Evolutionary conservation across 1,140 invertebrate genomes (phyloP), one percentile per base, ranked within the genome.

Genomic region (Drosophila eugracilis): DNA sequence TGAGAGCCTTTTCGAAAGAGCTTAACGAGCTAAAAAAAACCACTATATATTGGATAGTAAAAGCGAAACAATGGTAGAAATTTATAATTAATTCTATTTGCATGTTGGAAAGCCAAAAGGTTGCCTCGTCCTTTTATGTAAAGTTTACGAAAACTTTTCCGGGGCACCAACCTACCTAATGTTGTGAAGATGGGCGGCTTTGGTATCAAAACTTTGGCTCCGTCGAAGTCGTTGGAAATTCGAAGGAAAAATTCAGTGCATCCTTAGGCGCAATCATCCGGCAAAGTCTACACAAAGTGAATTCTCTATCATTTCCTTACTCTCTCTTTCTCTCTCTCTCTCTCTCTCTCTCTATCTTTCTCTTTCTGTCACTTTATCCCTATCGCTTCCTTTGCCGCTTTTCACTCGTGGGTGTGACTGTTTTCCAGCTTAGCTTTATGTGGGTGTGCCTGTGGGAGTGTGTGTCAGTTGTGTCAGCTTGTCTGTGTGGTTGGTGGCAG

Each of bases 61-160:
- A 63, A n/a, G 58, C 22, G 30, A 34, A 52, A 67, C 45, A 66
- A 66, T 66, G 60, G 12, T 1, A 21, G 21, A 53, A 34, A 53
- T 67, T 67, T 67, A 30, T 34, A 75, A 74, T 75, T 65, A 50
- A 57, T 45, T 75, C 32, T 21, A 26, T 57, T 45, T 32, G 42
- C 69, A 50, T 63, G 10, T 24, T 54, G 17, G 28, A 24, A 36
- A n/a, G n/a, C n/a, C 57, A 9, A 32, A 39, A 22, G 54, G 42
- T 47, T 41, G 47, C 26, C 1, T 32, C 14, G 4, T 42, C 37
- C 28, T 66, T 66, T 66, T 52, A 55, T 28, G 21, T 2, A 30
- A 74, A 55, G 32, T 65, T 66, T 66, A 22, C 1, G 1, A 17
- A 34, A 67, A 67, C 65, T 67, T 67, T 67, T 26, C 28, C 22